Conservation (phyloP, 2,888 invertebrate species). For the Apotomis capreana region DNA sequence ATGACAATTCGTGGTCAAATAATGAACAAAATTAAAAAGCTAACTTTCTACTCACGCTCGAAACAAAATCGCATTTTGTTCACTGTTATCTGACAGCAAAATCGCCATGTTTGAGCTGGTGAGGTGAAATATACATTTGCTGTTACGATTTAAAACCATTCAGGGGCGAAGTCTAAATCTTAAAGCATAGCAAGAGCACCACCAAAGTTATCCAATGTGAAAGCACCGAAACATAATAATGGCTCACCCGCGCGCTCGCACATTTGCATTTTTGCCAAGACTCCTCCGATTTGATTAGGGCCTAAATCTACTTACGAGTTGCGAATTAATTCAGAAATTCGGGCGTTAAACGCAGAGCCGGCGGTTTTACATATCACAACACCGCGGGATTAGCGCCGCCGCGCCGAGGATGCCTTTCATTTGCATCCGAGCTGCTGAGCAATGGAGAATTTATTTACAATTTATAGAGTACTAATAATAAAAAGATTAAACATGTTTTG, state of each 20-base stretch:
- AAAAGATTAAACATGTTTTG: no score
- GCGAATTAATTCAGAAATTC: conserved; percentile 7
- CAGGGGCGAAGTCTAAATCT: no score
- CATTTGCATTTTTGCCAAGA: conserved; percentile 26
- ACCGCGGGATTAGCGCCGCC: background rate
- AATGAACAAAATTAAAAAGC: no score
- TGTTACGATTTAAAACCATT: no score
- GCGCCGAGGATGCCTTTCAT: background rate
- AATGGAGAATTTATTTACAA: background rate
- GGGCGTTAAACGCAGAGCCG: background rate
- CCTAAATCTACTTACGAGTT: conserved; percentile 14
- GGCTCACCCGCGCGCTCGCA: background rate
- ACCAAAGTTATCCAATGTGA: no score
- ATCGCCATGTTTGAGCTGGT: no score
- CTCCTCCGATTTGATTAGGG: conserved; percentile 20
- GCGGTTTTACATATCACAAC: conserved; percentile 27
- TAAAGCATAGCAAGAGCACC: no score
- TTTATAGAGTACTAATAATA: background rate
- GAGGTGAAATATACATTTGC: no score
- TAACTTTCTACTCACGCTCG: no score
- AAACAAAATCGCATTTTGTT: no score
- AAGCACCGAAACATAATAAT: background rate
- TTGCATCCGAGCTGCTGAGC: background rate
- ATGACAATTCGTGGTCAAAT: no score
- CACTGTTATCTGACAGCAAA: no score